A percentile compares a stretch with the other conserved stretches of the same genome.
Conservation (phyloP, 1,140 invertebrate species). For the Sesamia nonagrioides region DNA sequence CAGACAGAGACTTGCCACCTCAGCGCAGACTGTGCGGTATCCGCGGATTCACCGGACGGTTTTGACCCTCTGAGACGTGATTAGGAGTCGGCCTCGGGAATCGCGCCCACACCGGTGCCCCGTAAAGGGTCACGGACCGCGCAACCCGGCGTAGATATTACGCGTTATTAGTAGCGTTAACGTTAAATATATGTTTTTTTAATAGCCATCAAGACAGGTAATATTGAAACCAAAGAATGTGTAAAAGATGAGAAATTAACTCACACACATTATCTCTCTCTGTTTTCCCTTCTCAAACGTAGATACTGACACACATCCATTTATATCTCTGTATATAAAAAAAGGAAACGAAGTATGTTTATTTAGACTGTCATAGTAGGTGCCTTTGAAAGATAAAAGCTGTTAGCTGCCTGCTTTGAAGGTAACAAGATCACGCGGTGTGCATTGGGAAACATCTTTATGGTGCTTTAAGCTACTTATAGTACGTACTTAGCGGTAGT, state of each 20-base stretch:
- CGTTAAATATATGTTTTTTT: no score
- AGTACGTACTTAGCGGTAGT: neutral
- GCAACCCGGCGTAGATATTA: no score
- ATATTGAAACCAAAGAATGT: neutral
- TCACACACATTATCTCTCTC: neutral
- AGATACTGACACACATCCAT: conserved; percentile 33
- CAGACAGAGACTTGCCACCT: no score
- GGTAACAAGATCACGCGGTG: conserved; percentile 13
- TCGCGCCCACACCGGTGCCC: no score
- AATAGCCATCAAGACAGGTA: no score
- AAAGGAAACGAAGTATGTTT: conserved; percentile 26
- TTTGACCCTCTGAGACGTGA: no score
- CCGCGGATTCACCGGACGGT: no score
- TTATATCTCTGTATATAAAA: conserved; percentile 29
- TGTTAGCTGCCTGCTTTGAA: neutral
- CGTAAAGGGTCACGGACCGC: no score
- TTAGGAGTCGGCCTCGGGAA: no score
- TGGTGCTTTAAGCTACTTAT: neutral
- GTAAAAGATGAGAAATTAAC: neutral
- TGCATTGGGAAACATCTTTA: conserved; percentile 10
- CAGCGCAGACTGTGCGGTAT: no score
- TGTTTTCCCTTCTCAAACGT: neutral
- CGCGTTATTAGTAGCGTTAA: no score
- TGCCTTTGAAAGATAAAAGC: conserved; percentile 31
- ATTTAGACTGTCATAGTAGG: conserved; percentile 5